A percentile compares a stretch with the other conserved stretches of the same genome.
These are phyloP conservation scores for Pantelozetes paolii DNA, from an alignment of 2,888 invertebrate genomes.

Conservation along the genomic window DNA sequence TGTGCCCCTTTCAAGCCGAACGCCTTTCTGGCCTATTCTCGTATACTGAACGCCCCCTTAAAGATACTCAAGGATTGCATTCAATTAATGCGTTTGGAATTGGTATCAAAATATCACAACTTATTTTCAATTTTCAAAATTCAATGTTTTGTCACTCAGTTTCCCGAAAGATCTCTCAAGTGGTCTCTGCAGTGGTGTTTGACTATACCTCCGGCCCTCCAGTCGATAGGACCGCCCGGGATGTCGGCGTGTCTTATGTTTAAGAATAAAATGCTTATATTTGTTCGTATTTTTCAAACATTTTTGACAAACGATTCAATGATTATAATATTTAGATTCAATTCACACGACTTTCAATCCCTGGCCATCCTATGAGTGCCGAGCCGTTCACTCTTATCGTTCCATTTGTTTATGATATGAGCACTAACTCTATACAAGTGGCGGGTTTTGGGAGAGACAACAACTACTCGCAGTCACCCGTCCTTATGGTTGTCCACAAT, in stretches of 20 bases:
- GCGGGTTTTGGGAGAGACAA: slow-evolving; percentile 68
- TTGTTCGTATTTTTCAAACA: slow-evolving; percentile 62
- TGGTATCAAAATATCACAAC: slow-evolving; percentile 50
- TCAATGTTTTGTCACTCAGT: slow-evolving; percentile 47
- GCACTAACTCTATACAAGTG: slow-evolving; percentile 76
- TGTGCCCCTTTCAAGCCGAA: slow-evolving; percentile 87
- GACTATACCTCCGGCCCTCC: slow-evolving; percentile 80
- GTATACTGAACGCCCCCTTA: slow-evolving; percentile 75
- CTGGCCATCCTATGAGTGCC: slow-evolving; percentile 56
- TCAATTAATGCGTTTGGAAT: slow-evolving; percentile 72
- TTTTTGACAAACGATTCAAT: slow-evolving; percentile 35
- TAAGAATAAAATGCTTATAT: slow-evolving; percentile 82
- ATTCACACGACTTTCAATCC: slow-evolving; percentile 62
- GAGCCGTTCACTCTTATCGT: slow-evolving; percentile 72
- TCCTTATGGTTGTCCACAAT: slow-evolving; percentile 49
- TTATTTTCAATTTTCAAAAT: slow-evolving; percentile 13
- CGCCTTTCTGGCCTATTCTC: slow-evolving; percentile 77
- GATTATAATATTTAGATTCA: slow-evolving; percentile 60
- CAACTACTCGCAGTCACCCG: slow-evolving; percentile 49
- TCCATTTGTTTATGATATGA: slow-evolving; percentile 84
- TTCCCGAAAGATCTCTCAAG: slow-evolving; percentile 50
- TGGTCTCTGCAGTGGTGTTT: slow-evolving; percentile 91
- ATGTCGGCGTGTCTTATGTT: slow-evolving; percentile 79
- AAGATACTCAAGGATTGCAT: slow-evolving; percentile 87
- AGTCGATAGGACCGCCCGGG: slow-evolving; percentile 74